Percentiles rank a stretch among this genome's conserved stretches.
These are phyloP conservation scores for Caenorhabditis sulstoni DNA, from an alignment of 2,888 invertebrate genomes.

Conservation along the genomic window DNA sequence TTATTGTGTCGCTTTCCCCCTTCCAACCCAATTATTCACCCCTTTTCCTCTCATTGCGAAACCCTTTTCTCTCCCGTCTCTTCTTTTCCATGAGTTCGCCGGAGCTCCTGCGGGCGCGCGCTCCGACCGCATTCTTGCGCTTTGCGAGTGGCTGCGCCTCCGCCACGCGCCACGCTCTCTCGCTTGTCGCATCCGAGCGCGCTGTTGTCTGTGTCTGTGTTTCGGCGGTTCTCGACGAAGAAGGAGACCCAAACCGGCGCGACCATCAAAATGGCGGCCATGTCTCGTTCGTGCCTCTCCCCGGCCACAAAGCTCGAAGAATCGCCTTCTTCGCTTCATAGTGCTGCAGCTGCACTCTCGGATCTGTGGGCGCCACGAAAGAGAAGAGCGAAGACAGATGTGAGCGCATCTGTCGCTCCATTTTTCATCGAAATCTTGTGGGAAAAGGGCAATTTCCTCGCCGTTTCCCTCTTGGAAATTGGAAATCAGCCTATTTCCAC, in stretches of 20 bases:
- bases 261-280: constrained; percentile 55
- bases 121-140: constrained; percentile 47
- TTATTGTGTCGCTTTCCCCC: constrained; percentile 8
- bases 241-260: constrained; percentile 5
- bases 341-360: not conserved
- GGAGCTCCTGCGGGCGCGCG: constrained; percentile 46
- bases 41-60: constrained; percentile 32
- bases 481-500: constrained; percentile 1
- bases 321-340: constrained; percentile 14
- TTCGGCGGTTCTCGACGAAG: constrained; percentile 48
- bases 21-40: constrained; percentile 32
- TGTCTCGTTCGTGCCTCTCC: constrained; percentile 27
- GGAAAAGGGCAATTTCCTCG: constrained; percentile 20
- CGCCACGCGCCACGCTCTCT: constrained; percentile 15
- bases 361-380: constrained; percentile 28
- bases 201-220: constrained; percentile 41
- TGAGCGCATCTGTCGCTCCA: constrained; percentile 42
- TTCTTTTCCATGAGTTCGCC: constrained; percentile 39
- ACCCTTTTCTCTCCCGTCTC: constrained; percentile 12
- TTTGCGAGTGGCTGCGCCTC: constrained; percentile 47
- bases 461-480: not conserved
- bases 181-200: constrained; percentile 20
- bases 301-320: constrained; percentile 29
- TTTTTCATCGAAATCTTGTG: constrained; percentile 31
- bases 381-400: constrained; percentile 30